A percentile compares a stretch with the other conserved stretches of the same genome.
Evolutionary conservation across 64 coral and sea anemone genomes (phyloP).

Genomic region (Dendrophyllia cribrosa): DNA sequence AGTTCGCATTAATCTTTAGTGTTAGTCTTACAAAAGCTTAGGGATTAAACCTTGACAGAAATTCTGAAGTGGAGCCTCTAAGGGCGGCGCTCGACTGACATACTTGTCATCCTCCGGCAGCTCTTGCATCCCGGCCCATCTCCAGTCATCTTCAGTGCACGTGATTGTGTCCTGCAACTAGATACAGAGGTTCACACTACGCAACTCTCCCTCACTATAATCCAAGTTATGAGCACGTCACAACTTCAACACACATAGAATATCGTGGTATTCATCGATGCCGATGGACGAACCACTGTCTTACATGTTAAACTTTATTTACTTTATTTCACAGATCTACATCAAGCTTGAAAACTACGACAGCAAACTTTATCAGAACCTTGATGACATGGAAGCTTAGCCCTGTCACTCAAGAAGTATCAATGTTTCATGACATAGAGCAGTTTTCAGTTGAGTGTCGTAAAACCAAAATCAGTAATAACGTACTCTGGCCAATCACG

Average conservation of each 20-base stretch:
- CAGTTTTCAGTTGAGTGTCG: too few species aligned
- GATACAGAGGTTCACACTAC: not conserved
- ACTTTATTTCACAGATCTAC: constrained; percentile 33
- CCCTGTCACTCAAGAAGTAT: too few species aligned
- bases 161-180: constrained; percentile 26
- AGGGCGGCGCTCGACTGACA: not conserved
- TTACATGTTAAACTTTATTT: not conserved
- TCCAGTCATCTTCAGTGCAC: constrained; percentile 26
- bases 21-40: not conserved
- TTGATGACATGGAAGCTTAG: constrained; percentile 56
- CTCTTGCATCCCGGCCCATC: constrained; percentile 8
- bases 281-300: too few species aligned
- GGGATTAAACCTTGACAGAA: constrained; percentile 17
- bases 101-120: not conserved
- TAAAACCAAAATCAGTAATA: too few species aligned
- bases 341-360: constrained; percentile 59
- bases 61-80: constrained; percentile 1
- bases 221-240: constrained; percentile 10
- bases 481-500: too few species aligned
- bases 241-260: not conserved
- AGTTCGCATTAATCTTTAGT: too few species aligned
- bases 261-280: too few species aligned
- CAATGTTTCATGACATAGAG: too few species aligned
- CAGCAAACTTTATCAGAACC: constrained; percentile 59
- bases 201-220: constrained; percentile 31